Evolutionary conservation across 1,140 invertebrate genomes (phyloP), one percentile per base, ranked within the genome.

Genomic region (Zaprionus inermis): DNA sequence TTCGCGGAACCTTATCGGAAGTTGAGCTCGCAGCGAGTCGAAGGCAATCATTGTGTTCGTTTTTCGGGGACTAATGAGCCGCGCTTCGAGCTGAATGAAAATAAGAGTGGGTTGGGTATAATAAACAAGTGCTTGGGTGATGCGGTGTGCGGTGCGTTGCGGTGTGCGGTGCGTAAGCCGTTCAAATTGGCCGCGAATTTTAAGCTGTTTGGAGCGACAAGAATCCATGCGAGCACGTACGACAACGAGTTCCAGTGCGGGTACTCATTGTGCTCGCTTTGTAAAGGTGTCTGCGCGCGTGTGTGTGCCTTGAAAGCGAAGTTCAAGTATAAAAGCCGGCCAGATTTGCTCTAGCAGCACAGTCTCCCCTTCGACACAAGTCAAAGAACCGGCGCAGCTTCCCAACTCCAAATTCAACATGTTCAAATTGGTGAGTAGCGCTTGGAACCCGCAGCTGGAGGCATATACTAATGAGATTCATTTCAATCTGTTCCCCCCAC

Each of bases 401-500:
- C 10, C 18, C 30, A 44, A 20, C 55, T 54, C 34, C 14, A 10
- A 44, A 5, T 9, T 44, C 81, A 91, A 91, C 63, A 91, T 91
- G 92, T 93, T 88, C 92, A 93, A 92, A 88, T 91, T 93, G 93
- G 93, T 93, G 81, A 90, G 90, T 36, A 70, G 28, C 28, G 2
- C 12, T 12, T n/a, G n/a, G n/a, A n/a, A n/a, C n/a, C n/a, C n/a
- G n/a, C n/a, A n/a, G n/a, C n/a, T n/a, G n/a, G n/a, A n/a, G n/a
- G n/a, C n/a, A n/a, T n/a, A n/a, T n/a, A n/a, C n/a, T n/a, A n/a
- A n/a, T n/a, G n/a, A n/a, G n/a, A n/a, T n/a, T n/a, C n/a, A n/a
- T n/a, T 12, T 14, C 11, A 11, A n/a, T n/a, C 38, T 49, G 30
- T 24, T 6, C 1, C 5, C 5, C 72, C 1, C 5, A 2, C 72